These are phyloP conservation scores for Apolygus lucorum DNA, from an alignment of 1,140 invertebrate species.

Conservation along the genomic window DNA sequence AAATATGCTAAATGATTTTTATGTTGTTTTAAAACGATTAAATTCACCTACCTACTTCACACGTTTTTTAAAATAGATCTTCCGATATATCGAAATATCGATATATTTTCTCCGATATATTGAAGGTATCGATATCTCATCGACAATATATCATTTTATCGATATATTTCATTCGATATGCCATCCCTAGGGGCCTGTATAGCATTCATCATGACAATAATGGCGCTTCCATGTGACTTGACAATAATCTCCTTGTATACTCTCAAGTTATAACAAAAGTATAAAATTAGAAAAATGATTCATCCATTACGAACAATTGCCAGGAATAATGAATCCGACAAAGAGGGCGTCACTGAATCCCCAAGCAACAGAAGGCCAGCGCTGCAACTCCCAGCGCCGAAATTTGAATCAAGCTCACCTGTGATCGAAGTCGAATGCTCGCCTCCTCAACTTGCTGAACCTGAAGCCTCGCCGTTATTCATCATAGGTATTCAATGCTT, in stretches of 20 bases:
- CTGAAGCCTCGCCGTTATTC: not conserved
- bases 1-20: too few species aligned
- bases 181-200: not conserved
- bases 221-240: not conserved
- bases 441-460: not conserved
- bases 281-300: not conserved
- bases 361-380: not conserved
- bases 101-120: too few species aligned
- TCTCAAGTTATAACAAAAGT: not conserved
- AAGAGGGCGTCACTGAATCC: not conserved
- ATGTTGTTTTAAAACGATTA: too few species aligned
- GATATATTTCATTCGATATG: not conserved
- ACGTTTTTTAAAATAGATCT: too few species aligned
- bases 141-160: not conserved
- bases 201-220: not conserved
- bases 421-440: not conserved
- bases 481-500: constrained; percentile 6
- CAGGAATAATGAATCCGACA: not conserved
- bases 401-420: not conserved
- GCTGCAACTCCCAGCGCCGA: not conserved
- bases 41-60: too few species aligned
- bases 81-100: too few species aligned
- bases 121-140: too few species aligned
- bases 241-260: not conserved
- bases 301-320: not conserved